Percentiles rank a stretch among this genome's conserved stretches.
Conservation (phyloP, 2,888 invertebrate genomes). For the Hecatera dysodea region DNA sequence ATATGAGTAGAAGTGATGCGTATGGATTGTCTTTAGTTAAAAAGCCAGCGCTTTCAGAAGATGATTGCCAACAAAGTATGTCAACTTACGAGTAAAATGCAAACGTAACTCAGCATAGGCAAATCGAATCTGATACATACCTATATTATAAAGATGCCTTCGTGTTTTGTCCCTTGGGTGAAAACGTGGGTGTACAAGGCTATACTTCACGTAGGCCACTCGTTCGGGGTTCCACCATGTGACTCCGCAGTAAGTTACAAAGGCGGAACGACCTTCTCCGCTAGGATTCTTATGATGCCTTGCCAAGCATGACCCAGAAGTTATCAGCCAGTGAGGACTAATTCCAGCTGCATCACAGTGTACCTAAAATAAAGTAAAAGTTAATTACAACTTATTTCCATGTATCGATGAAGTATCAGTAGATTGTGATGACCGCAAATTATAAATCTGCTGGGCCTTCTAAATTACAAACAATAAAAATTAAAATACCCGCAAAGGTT, state of each 20-base stretch:
- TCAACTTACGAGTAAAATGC: background rate
- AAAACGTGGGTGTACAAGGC: constrained; percentile 80
- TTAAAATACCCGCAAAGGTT: constrained; percentile 78
- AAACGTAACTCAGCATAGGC: background rate
- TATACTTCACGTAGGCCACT: constrained; percentile 82
- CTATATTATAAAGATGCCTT: constrained; percentile 81
- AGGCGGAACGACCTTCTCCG: constrained; percentile 78
- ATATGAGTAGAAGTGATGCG: background rate
- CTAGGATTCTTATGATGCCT: constrained; percentile 74
- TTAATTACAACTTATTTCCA: background rate
- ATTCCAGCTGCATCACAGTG: constrained; percentile 84
- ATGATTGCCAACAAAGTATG: background rate
- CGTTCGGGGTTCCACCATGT: constrained; percentile 80
- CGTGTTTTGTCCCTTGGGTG: constrained; percentile 72
- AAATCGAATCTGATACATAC: constrained; percentile 61
- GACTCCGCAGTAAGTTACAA: constrained; percentile 81
- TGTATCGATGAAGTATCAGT: too few species aligned
- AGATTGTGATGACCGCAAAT: background rate
- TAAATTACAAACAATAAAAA: background rate
- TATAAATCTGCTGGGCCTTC: background rate
- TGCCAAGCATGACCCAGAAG: constrained; percentile 82
- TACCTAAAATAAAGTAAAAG: constrained; percentile 71
- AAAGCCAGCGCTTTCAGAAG: background rate
- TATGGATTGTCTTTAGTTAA: background rate
- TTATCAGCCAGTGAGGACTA: constrained; percentile 83